Evolutionary conservation across 1,140 invertebrate genomes (phyloP), one percentile per base, ranked within the genome.

Genomic region (Magallana angulata): DNA sequence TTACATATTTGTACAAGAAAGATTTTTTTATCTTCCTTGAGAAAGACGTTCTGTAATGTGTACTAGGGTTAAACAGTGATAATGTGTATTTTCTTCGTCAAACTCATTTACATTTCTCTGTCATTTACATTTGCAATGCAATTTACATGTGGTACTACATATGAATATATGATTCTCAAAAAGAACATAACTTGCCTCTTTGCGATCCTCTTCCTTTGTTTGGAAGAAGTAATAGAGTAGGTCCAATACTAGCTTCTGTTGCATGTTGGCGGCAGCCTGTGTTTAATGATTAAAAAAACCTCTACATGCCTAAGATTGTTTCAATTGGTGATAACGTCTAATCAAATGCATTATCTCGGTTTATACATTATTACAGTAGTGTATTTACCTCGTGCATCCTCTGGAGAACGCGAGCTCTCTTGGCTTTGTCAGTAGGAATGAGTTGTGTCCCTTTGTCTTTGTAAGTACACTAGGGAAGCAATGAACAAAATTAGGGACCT

Each of bases 351-450:
- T 48, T 48, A 48, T 48, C 36, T 48, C 5, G 5, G 36, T 48
- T 48, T 48, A 48, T 48, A 24, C 24, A 24, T 24, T 24, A 48
- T 48, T 48, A 48, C 36, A 48, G 36, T 14, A 64, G 12, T 59
- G 36, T 30, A 30, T 11, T 82, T 64, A 90, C 89, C 82, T 90
- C 89, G 56, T 84, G 56, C 82, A 90, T 82, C 16, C 89, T 88
- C 48, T 90, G 89, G 48, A 90, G 82, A 64, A 90, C 89, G 60
- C 7, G 24, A 7, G 48, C 89, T 14, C 84, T 64, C 57, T 84
- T 7, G 4, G 36, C 64, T 18, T 58, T 7, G 57, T 87, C 85
- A 48, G 16, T 16, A 36, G 89, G 89, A 30, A 76, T 76, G 68
- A 76, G 68, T 76, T 76, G 68, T 30, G 68, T 76, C 9, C 68